Evolutionary conservation across 2,888 invertebrate genomes (phyloP), one percentile per base, ranked within the genome.

Genomic region (Microchrysa polita): DNA sequence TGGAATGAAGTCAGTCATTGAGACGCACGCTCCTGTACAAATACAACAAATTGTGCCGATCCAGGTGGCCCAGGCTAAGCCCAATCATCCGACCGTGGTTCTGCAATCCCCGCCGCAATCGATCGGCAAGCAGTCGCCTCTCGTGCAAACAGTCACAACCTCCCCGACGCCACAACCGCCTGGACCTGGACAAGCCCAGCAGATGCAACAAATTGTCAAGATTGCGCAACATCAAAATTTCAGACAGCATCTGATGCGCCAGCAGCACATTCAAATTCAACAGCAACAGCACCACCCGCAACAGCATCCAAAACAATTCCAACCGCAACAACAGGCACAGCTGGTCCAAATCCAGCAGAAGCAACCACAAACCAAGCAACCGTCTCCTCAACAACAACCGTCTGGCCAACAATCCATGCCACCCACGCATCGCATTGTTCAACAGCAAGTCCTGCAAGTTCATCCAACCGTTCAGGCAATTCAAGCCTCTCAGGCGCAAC

Each of bases 1-100:
- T 80, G 85, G 44, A 86, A 86, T 78, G 83, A 53, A 88, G 85
- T 80, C 88, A 82, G 80, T 82, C 81, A 79, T 80, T 9, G 82
- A 81, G 23, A 53, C 77, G 7, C 77, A 75, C 60, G 69, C 67
- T 9, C 69, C 73, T 9, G 18, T 40, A 10, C 69, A 69, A 74
- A 73, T 55, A 60, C 76, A 16, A 74, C 78, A 75, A 22, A 77
- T 80, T 5, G 55, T 55, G 7, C 69, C 72, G 2, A 72, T 74
- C 9, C 80, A 81, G 2, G 77, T 82, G 60, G 82, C 81, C 72
- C 82, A 82, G 76, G 79, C 81, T 79, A 79, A 81, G 5, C 77
- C 80, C 74, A 79, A 81, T 4, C 81, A 81, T 72, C 80, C 82
- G 10, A 80, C 84, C 2, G 81, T 82, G 48, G 81, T 82, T 1